phyloP scores from a whole-genome alignment of 2,797 vertebrate species.

The Falco rusticolus region DNA sequence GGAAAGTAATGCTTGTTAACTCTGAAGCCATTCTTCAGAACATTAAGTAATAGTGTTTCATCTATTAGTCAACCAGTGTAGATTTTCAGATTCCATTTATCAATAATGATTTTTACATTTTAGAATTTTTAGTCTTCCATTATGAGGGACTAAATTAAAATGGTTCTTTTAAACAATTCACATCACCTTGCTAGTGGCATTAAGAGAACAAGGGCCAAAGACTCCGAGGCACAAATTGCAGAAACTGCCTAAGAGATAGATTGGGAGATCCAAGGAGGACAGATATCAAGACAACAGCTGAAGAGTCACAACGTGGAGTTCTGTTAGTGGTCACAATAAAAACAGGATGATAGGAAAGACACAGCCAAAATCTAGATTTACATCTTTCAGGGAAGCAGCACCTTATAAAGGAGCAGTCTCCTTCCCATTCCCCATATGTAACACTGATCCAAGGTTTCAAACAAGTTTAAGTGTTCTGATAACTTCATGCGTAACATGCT shows the following conservation, averaged over 20 bases:
- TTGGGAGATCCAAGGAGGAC: not conserved
- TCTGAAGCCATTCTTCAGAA: not conserved
- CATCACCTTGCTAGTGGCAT: not conserved
- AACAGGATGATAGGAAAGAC: not conserved
- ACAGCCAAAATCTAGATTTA: not conserved
- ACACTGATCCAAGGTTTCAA: not conserved
- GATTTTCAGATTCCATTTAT: not conserved
- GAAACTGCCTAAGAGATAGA: not conserved
- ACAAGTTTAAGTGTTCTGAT: not conserved
- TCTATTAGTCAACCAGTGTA: not conserved
- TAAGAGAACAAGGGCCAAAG: not conserved
- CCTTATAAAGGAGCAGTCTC: not conserved
- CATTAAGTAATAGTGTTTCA: not conserved
- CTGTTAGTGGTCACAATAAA: not conserved
- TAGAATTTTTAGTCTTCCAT: not conserved
- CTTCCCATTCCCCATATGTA: not conserved
- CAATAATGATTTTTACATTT: not conserved
- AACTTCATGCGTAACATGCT: not conserved
- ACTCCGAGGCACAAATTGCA: not conserved
- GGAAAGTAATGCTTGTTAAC: not conserved
- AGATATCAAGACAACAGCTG: not conserved
- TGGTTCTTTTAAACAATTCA: not conserved
- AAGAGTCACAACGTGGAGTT: not conserved
- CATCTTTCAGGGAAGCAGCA: not conserved
- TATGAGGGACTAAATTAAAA: not conserved